These are phyloP conservation scores for Lepus americanus DNA, from an alignment of 2,113 vertebrate species.

Conservation along the genomic window DNA sequence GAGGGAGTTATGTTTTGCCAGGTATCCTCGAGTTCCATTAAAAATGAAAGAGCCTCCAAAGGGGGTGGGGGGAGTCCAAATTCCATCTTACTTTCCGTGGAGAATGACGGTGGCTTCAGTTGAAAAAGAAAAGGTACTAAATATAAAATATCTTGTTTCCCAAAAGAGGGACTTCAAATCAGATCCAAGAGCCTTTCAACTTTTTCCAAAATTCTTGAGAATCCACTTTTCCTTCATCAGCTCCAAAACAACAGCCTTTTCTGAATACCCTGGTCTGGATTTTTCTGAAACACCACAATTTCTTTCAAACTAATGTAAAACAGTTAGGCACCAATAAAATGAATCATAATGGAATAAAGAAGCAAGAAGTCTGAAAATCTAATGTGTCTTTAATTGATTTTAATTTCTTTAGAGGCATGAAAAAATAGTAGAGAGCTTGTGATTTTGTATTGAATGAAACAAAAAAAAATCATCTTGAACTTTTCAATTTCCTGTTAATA, in stretches of 20 bases:
- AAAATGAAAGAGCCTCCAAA: conserved; percentile 52
- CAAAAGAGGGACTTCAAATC: conserved; percentile 59
- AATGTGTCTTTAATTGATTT: conserved; percentile 69
- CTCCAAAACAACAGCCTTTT: conserved; percentile 52
- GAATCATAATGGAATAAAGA: conserved; percentile 9
- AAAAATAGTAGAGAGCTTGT: neutral
- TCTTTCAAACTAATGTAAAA: conserved; percentile 67
- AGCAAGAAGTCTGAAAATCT: conserved; percentile 50
- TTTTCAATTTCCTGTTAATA: conserved; percentile 67
- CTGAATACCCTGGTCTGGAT: conserved; percentile 40
- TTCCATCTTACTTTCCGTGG: conserved; percentile 20
- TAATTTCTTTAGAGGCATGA: conserved; percentile 63
- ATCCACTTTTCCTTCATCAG: conserved; percentile 35
- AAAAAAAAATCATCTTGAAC: conserved; percentile 70
- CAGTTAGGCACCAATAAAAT: conserved; percentile 58
- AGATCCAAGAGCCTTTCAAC: conserved; percentile 55
- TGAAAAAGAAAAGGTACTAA: conserved; percentile 54
- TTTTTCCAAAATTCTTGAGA: conserved; percentile 58
- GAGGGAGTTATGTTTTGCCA: conserved; percentile 27
- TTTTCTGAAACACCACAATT: conserved; percentile 62
- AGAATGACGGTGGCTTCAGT: conserved; percentile 26
- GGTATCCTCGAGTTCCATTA: conserved; percentile 46
- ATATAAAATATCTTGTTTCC: conserved; percentile 64
- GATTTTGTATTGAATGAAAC: conserved; percentile 64
- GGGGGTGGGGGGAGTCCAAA: neutral